phyloP scores from a whole-genome alignment of 2,888 invertebrate genomes.

The Microctonus brassicae region DNA sequence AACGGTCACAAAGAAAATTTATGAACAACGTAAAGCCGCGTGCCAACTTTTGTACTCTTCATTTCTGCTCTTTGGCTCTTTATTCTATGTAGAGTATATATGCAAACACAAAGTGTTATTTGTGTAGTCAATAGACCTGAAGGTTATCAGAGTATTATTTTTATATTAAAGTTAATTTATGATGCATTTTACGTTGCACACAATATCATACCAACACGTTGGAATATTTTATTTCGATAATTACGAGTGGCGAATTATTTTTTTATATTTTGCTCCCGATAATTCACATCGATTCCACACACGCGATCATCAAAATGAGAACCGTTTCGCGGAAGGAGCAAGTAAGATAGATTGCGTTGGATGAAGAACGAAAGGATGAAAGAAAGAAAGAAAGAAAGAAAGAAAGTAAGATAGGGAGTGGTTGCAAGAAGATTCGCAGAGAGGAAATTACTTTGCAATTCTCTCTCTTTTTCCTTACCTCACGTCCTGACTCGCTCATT shows the following conservation, averaged over 20 bases:
- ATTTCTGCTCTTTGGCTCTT: background rate
- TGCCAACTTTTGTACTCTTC: background rate
- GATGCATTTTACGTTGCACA: conserved; percentile 3
- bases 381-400: background rate
- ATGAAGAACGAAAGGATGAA: background rate
- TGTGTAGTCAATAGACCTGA: background rate
- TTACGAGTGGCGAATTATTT: conserved; percentile 20
- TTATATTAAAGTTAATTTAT: background rate
- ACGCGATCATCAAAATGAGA: conserved; percentile 35
- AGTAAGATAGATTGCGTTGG: background rate
- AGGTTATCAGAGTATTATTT: background rate
- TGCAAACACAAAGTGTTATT: background rate
- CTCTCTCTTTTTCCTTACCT: conserved; percentile 8
- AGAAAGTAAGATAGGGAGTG: background rate
- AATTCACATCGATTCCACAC: conserved; percentile 1
- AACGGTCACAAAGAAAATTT: conserved; percentile 58
- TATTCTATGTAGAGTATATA: background rate
- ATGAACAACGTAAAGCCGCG: conserved; percentile 51
- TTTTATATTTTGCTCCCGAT: conserved; percentile 3
- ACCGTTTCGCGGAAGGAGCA: conserved; percentile 15
- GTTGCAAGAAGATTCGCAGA: conserved; percentile 4
- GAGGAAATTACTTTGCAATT: conserved; percentile 28
- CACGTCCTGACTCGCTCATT: background rate
- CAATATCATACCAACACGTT: conserved; percentile 32
- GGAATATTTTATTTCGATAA: conserved; percentile 41